phyloP scores from a whole-genome alignment of 2,797 vertebrate species.

The Delichon dasypus region DNA sequence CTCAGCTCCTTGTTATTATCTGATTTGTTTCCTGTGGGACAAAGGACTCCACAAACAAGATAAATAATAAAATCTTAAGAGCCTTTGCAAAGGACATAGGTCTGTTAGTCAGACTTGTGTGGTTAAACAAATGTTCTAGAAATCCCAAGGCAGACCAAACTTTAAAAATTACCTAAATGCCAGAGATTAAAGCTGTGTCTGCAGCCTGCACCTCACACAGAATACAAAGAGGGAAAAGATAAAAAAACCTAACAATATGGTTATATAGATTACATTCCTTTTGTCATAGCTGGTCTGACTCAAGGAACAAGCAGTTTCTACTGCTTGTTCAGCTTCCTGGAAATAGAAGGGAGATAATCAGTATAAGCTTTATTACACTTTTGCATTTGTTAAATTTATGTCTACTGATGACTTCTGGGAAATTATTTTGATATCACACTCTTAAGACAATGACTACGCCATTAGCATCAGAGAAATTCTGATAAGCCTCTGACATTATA shows the following conservation, averaged over 20 bases:
- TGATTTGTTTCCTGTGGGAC: conserved; percentile 57
- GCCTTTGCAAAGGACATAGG: neutral
- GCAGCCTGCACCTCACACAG: neutral
- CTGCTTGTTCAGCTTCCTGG: neutral
- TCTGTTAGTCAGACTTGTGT: conserved; percentile 41
- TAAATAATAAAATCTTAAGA: conserved; percentile 47
- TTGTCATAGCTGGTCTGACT: neutral
- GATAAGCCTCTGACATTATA: neutral
- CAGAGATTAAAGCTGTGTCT: conserved; percentile 31
- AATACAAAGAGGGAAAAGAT: neutral
- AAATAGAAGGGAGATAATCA: neutral
- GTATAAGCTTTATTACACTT: neutral
- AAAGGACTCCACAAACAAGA: conserved; percentile 41
- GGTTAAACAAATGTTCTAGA: conserved; percentile 49
- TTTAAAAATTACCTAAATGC: conserved; percentile 1
- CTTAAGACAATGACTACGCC: neutral
- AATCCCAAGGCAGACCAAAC: conserved; percentile 50
- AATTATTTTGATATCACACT: neutral
- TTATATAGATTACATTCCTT: neutral
- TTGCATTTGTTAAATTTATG: neutral
- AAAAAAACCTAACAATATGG: neutral
- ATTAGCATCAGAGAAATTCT: neutral
- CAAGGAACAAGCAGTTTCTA: neutral
- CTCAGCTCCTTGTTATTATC: conserved; percentile 1
- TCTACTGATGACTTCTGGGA: neutral